Base-by-base conservation (phyloP, 2,888 invertebrate species). In the Rhamphomyia laevipes region DNA sequence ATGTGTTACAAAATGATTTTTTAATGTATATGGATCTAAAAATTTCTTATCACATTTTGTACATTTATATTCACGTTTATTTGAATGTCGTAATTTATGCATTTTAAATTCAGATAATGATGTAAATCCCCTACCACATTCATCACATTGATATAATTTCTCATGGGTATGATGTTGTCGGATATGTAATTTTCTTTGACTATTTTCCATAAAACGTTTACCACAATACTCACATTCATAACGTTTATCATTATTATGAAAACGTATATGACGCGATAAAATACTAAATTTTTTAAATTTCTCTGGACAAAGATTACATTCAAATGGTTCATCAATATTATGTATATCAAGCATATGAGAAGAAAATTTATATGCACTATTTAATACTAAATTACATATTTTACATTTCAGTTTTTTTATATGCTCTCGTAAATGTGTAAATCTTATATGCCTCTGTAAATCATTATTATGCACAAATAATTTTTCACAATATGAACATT, bases 111-210 rank as follows among this genome's bases (percentile, higher is more conserved):
- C 59, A 40, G 57, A 55, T 16, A 55, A 59, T 10, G 60, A 59
- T 12, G 61, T 61, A 37, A 58, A 57, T 42, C 59, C 59, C 48
- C 61, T 60, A 35, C 56, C 53, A 51, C 61, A 61, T 27, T 59
- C 57, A 49, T 61, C 61, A 44, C 61, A 61, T 43, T 61, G 61
- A 55, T 57, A 61, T 30, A 59, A 61, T 43, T 58, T 54, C 50
- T 57, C 56, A 13, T 53, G 54, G 4, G 53, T 59, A 41, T 61
- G 60, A 10, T 60, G 61, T 40, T 56, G 51, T 51, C 61, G 61
- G 18, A 59, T 43, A 40, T 56, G 43, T 31, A 61, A 58, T 55
- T 61, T 61, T 43, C 23, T 21, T 12, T 9, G n/a, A 18, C 16
- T 42, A 12, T 13, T n/a, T 17, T 15, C 40, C 40, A 40, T 18